A percentile compares a stretch with the other conserved stretches of the same genome.
Conservation (phyloP, 2,888 invertebrate genomes). For the Furcula furcula region DNA sequence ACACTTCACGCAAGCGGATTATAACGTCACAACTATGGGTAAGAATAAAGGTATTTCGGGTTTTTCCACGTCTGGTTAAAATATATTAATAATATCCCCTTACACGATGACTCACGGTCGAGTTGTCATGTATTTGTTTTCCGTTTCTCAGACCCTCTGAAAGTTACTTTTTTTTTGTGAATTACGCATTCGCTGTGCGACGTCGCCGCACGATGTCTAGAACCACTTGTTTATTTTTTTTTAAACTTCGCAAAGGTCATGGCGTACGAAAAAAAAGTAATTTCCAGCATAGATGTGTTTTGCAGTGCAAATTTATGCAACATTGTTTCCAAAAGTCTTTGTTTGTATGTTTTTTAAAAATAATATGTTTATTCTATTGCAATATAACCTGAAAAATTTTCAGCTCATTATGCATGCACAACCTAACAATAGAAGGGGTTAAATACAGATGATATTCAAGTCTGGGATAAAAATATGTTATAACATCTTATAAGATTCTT, state of each 20-base stretch:
- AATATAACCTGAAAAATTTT: conserved; percentile 1
- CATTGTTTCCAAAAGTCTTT: conserved; percentile 1
- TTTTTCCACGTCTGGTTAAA: conserved; percentile 56
- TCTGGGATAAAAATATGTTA: too few relatives aligned
- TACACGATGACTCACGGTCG: conserved; percentile 45
- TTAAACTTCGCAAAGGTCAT: background rate
- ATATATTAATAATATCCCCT: conserved; percentile 42
- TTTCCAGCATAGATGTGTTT: background rate
- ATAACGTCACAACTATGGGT: conserved; percentile 79
- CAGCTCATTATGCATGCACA: background rate
- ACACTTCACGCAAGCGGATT: conserved; percentile 71
- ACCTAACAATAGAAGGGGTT: background rate
- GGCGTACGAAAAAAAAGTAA: background rate
- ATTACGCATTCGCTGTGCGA: background rate
- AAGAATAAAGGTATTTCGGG: conserved; percentile 76
- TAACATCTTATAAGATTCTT: too few relatives aligned
- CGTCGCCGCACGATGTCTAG: background rate
- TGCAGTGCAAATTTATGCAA: background rate
- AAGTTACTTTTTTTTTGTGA: background rate
- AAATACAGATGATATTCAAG: too few relatives aligned
- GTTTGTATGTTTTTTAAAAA: background rate
- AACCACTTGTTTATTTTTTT: conserved; percentile 2
- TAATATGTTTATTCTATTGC: background rate
- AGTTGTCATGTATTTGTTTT: conserved; percentile 31
- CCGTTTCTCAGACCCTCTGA: conserved; percentile 7